These are phyloP conservation scores for Kuschelorhynchus macadamiae DNA, from an alignment of 2,888 invertebrate genomes.

Conservation along the genomic window DNA sequence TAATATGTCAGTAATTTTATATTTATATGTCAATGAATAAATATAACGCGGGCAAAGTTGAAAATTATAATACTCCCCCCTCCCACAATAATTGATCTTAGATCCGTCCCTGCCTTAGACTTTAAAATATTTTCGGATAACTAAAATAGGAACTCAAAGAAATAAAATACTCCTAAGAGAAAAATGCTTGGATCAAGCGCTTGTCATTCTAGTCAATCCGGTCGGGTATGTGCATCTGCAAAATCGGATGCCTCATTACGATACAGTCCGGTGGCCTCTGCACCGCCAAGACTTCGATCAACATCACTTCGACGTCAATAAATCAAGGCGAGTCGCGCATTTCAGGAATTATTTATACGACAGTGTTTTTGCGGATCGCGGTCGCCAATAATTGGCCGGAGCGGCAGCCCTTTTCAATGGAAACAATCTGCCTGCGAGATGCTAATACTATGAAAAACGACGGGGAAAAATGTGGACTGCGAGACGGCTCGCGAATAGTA, in stretches of 20 bases:
- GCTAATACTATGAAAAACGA: conserved; percentile 48
- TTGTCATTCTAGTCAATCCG: too few relatives aligned
- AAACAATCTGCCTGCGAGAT: conserved; percentile 43
- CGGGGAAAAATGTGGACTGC: conserved; percentile 38
- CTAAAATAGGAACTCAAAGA: too few relatives aligned
- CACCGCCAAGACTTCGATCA: conserved; percentile 67
- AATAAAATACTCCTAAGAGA: too few relatives aligned
- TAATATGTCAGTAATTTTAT: too few relatives aligned
- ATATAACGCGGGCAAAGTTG: too few relatives aligned
- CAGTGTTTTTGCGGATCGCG: conserved; percentile 26
- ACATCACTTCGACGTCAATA: conserved; percentile 66
- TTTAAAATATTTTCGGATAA: too few relatives aligned
- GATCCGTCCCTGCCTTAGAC: too few relatives aligned
- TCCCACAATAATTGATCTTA: too few relatives aligned
- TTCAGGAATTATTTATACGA: conserved; percentile 48
- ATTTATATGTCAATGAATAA: too few relatives aligned
- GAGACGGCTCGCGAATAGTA: conserved; percentile 40
- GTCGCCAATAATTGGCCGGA: conserved; percentile 46
- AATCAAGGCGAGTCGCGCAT: conserved; percentile 60
- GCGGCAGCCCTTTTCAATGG: conserved; percentile 48
- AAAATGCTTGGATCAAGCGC: too few relatives aligned
- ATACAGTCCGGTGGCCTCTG: conserved; percentile 34
- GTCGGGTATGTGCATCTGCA: conserved; percentile 13
- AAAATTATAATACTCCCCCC: too few relatives aligned
- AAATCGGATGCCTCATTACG: conserved; percentile 38